Evolutionary conservation across 2,113 vertebrate genomes (phyloP).

Genomic region (Isichthys henryi): DNA sequence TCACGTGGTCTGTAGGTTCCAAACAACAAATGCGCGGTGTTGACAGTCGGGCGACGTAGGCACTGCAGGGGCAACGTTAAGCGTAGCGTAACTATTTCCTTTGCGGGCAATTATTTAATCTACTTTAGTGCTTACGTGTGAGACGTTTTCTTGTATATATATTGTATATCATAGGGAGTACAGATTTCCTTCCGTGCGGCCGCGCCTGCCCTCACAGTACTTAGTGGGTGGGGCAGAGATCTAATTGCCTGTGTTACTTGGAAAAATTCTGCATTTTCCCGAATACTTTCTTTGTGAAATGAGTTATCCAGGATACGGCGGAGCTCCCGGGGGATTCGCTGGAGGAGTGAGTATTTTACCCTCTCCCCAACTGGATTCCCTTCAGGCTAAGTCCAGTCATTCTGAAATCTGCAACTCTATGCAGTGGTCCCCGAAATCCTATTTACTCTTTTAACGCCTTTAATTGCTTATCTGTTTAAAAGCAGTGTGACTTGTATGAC

Average conservation of each 20-base stretch:
- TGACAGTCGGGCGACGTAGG: not conserved
- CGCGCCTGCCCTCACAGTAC: not conserved
- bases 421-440: not conserved
- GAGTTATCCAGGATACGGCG: conserved; percentile 52
- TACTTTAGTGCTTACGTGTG: not conserved
- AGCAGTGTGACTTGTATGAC: not conserved
- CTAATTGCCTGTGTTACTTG: not conserved
- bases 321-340: conserved; percentile 31
- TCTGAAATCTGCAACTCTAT: not conserved
- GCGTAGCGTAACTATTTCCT: not conserved
- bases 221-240: not conserved
- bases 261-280: not conserved
- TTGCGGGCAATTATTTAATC: not conserved
- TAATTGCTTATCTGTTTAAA: not conserved
- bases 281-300: conserved; percentile 26
- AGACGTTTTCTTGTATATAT: not conserved
- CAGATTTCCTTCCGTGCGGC: not conserved
- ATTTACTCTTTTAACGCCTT: not conserved
- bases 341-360: conserved; percentile 39
- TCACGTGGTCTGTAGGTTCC: not conserved
- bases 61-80: not conserved
- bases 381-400: not conserved
- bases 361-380: not conserved
- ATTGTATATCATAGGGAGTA: not conserved
- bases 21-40: not conserved